Percentiles rank a stretch among this genome's conserved stretches.
Conservation (phyloP, 1,140 invertebrate genomes). For the Drosophila busckii region DNA sequence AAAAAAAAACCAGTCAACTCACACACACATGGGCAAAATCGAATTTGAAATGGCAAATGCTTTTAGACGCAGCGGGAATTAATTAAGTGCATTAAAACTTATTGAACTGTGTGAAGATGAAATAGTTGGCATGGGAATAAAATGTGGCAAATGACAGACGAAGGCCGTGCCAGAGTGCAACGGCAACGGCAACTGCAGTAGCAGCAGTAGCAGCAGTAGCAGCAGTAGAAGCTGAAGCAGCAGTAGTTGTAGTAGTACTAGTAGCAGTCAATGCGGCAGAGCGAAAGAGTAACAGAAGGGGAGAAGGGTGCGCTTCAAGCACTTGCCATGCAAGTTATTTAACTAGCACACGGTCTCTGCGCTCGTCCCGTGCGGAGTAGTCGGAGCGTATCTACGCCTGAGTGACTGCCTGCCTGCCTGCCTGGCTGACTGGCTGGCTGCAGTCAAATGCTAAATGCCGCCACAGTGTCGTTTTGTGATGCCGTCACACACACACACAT, state of each 20-base stretch:
- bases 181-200: too few species aligned
- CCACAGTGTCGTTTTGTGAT: slow-evolving; percentile 37
- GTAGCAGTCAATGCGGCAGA: too few species aligned
- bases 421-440: slow-evolving; percentile 48
- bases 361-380: slow-evolving; percentile 30
- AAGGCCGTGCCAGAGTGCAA: too few species aligned
- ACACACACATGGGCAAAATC: slow-evolving; percentile 55
- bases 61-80: slow-evolving; percentile 51
- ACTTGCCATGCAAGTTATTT: slow-evolving; percentile 59
- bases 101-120: slow-evolving; percentile 62
- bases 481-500: slow-evolving; percentile 8
- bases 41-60: slow-evolving; percentile 61
- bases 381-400: slow-evolving; percentile 26
- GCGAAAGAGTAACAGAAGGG: not conserved
- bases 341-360: slow-evolving; percentile 50
- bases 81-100: slow-evolving; percentile 77
- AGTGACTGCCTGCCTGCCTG: too few species aligned
- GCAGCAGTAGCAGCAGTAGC: not conserved
- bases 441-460: slow-evolving; percentile 73
- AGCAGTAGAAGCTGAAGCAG: not conserved
- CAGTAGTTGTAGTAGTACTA: too few species aligned
- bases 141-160: too few species aligned
- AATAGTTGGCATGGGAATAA: not conserved
- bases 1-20: slow-evolving; percentile 1
- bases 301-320: not conserved